phyloP scores from a whole-genome alignment of 2,888 invertebrate species.

The Phoenoteleia sp. region DNA sequence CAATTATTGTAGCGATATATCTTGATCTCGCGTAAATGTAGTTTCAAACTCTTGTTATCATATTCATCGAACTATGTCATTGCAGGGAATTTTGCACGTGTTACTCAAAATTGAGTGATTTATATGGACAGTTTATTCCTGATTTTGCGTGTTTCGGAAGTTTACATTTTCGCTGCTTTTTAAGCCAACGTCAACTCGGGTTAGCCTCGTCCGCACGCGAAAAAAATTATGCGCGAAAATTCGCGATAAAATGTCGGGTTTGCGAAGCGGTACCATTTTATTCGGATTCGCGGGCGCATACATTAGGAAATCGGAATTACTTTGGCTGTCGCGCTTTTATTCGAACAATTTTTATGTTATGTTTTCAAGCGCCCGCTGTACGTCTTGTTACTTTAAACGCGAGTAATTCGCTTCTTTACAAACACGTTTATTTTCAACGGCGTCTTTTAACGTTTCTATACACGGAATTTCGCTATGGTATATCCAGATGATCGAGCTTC shows the following conservation, averaged over 20 bases:
- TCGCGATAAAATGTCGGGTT: too few relatives aligned
- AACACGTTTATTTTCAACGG: constrained; percentile 41
- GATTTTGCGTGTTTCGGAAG: constrained; percentile 58
- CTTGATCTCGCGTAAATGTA: constrained; percentile 65
- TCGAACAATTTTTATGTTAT: neutral
- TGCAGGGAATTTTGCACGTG: constrained; percentile 59
- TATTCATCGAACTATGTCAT: constrained; percentile 70
- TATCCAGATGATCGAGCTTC: constrained; percentile 68
- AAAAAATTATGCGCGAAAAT: too few relatives aligned
- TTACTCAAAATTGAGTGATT: constrained; percentile 68
- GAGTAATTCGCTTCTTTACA: constrained; percentile 47
- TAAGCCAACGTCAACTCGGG: constrained; percentile 3
- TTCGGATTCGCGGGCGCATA: too few relatives aligned
- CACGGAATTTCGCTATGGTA: constrained; percentile 61
- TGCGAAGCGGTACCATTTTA: too few relatives aligned
- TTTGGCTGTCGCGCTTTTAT: too few relatives aligned
- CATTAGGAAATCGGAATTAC: too few relatives aligned
- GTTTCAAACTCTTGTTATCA: constrained; percentile 69
- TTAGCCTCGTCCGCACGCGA: constrained; percentile 1
- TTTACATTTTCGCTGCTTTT: constrained; percentile 46
- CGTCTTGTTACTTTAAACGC: neutral
- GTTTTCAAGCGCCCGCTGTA: neutral
- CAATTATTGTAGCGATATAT: constrained; percentile 65
- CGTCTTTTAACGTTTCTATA: constrained; percentile 61
- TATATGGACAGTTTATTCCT: constrained; percentile 63